phyloP scores from a whole-genome alignment of 30 jellyfish, hydroid and myxozoan genomes.

The Sanderia malayensis region DNA sequence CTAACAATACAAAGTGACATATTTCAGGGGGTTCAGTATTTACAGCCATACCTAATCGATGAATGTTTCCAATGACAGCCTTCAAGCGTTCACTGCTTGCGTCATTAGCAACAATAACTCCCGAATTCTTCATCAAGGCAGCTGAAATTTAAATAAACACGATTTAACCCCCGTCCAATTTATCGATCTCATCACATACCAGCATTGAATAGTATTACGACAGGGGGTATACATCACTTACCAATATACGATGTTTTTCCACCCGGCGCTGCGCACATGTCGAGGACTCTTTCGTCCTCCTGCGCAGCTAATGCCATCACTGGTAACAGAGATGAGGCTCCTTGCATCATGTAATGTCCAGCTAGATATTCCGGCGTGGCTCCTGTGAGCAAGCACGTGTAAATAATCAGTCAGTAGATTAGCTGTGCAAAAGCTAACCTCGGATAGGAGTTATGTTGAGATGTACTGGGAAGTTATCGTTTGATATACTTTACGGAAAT shows the following conservation, averaged over 20 bases:
- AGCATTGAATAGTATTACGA: too few relatives aligned
- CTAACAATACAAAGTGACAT: background rate
- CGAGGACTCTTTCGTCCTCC: conserved; percentile 86
- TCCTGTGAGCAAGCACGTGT: conserved; percentile 51
- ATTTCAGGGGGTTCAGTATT: background rate
- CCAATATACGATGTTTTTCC: conserved; percentile 98
- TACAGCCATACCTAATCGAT: conserved; percentile 74
- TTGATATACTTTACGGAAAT: too few relatives aligned
- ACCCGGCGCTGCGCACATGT: conserved; percentile 99
- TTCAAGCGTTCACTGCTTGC: conserved; percentile 86
- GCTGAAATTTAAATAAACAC: conserved; percentile 43
- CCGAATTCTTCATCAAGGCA: conserved; percentile 95
- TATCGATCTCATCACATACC: too few relatives aligned
- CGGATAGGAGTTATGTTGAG: too few relatives aligned
- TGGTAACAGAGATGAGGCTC: conserved; percentile 99
- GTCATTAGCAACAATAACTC: conserved; percentile 93
- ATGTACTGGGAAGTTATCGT: too few relatives aligned
- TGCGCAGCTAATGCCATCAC: conserved; percentile 99
- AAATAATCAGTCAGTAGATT: too few relatives aligned
- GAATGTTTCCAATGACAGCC: conserved; percentile 84
- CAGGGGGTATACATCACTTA: too few relatives aligned
- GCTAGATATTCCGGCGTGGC: conserved; percentile 99
- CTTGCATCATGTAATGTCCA: conserved; percentile 99
- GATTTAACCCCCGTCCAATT: too few relatives aligned
- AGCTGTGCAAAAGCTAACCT: too few relatives aligned